phyloP scores from a whole-genome alignment of 2,888 invertebrate species.

The Thysanoteuthis rhombus region DNA sequence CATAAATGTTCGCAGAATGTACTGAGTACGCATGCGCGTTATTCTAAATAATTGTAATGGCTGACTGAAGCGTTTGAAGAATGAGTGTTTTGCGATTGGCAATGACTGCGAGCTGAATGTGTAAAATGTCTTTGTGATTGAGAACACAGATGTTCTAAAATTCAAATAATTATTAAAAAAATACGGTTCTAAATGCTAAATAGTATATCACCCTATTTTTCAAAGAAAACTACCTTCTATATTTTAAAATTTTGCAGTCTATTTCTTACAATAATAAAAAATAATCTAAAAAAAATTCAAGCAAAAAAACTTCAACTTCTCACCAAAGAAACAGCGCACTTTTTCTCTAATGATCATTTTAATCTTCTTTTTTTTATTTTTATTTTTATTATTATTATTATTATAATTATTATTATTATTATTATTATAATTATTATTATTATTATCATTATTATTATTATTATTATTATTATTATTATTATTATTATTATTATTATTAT shows the following conservation, averaged over 20 bases:
- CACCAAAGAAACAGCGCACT: background rate
- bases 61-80: background rate
- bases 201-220: background rate
- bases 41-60: background rate
- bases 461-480: background rate
- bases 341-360: background rate
- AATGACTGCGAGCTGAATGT: background rate
- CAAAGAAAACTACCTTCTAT: background rate
- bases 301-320: background rate
- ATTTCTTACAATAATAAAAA: background rate
- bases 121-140: background rate
- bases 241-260: background rate
- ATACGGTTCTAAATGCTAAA: background rate
- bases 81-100: background rate
- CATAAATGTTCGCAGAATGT: background rate
- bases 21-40: background rate
- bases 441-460: background rate
- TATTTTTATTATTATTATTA: background rate
- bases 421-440: background rate
- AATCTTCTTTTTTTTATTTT: background rate
- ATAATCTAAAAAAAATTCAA: background rate
- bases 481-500: background rate
- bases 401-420: background rate
- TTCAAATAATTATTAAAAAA: background rate
- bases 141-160: background rate